Conservation (phyloP, 2,888 invertebrate genomes). For the Cryptosula pallasiana region DNA sequence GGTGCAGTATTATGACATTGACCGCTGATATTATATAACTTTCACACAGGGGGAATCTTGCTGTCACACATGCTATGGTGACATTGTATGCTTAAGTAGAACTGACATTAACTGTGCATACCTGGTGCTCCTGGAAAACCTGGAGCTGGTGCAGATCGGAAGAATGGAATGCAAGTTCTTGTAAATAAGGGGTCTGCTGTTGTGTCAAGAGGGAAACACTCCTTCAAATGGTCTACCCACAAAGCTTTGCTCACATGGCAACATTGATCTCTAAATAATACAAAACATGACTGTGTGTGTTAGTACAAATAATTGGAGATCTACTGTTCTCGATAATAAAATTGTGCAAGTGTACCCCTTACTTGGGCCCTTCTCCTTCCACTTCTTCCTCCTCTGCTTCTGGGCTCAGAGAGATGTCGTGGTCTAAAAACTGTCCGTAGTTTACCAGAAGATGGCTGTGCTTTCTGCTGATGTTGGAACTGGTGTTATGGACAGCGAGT, state of each 20-base stretch:
- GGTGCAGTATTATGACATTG: no score
- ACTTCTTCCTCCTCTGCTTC: not conserved
- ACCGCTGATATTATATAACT: no score
- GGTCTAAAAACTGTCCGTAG: constrained; percentile 16
- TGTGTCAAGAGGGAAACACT: not conserved
- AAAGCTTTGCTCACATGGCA: not conserved
- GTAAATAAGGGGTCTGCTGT: not conserved
- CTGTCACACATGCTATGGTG: no score
- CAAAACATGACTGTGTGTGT: no score
- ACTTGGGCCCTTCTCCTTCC: not conserved
- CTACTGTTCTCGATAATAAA: no score
- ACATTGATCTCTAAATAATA: constrained; percentile 9
- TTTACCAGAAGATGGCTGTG: not conserved
- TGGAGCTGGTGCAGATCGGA: not conserved
- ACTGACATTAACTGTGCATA: no score
- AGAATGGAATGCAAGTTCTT: not conserved
- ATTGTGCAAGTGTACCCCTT: no score
- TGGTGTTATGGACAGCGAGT: not conserved
- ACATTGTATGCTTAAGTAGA: no score
- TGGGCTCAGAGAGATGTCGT: not conserved
- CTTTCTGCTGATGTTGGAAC: not conserved
- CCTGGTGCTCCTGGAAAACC: not conserved
- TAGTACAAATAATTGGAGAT: no score
- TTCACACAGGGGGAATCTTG: no score
- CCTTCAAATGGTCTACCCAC: not conserved